Percentiles rank a stretch among this genome's conserved stretches.
These are phyloP conservation scores for Eueides isabella DNA, from an alignment of 1,140 invertebrate species.

Conservation along the genomic window DNA sequence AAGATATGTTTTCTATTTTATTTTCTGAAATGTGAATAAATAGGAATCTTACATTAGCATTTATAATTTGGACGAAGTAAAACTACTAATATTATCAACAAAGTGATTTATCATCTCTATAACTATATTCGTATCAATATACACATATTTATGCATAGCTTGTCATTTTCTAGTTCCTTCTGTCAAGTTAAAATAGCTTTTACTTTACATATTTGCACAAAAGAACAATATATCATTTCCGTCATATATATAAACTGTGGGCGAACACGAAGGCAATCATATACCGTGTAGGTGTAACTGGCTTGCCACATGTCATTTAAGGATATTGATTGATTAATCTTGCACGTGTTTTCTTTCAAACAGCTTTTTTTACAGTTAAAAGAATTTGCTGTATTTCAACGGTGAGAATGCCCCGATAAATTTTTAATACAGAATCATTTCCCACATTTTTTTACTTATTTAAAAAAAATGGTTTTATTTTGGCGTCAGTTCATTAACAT, in stretches of 20 bases:
- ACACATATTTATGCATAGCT: background rate
- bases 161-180: background rate
- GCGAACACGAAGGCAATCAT: slow-evolving; percentile 44
- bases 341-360: slow-evolving; percentile 12
- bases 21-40: too few species aligned
- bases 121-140: too few species aligned
- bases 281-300: slow-evolving; percentile 40
- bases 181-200: slow-evolving; percentile 5
- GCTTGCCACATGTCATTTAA: slow-evolving; percentile 36
- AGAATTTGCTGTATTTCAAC: background rate
- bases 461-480: too few species aligned
- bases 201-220: background rate
- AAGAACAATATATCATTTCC: slow-evolving; percentile 45
- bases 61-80: background rate
- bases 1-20: background rate
- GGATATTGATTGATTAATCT: slow-evolving; percentile 39
- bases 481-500: background rate
- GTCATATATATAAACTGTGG: slow-evolving; percentile 41
- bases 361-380: background rate
- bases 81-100: too few species aligned
- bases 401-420: background rate
- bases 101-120: too few species aligned
- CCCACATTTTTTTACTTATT: too few species aligned
- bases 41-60: background rate
- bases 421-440: too few species aligned